Base-by-base conservation (phyloP, 2,113 vertebrate species). In the Astur gentilis region DNA sequence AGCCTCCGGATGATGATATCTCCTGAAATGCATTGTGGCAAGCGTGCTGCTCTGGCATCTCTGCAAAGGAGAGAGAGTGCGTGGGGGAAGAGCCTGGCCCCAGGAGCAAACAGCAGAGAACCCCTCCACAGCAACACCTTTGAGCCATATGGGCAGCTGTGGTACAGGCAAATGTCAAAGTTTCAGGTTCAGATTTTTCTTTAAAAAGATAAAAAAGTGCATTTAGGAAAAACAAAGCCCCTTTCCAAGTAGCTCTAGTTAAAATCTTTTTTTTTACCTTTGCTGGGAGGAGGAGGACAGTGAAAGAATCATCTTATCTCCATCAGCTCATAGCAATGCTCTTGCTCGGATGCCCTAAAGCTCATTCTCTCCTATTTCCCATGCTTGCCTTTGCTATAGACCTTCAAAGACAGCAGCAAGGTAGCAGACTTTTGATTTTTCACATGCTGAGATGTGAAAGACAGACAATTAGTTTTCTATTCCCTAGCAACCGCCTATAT, bases 401-500 rank as follows among this genome's bases (percentile, higher is more conserved):
- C 22, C 52, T 93, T 62, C 42, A 66, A 80, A 90, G 49, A 49
- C 66, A 72, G 70, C 52, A 71, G 44, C 52, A 79, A 85, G 71
- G 62, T 52, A 93, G n/a, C 65, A 83, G n/a, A 61, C 38, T 55
- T 93, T 49, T 80, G 64, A 70, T 86, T 91, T 88, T 81, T 83
- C 67, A 64, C 58, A 73, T 50, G 60, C 76, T 83, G 85, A 80
- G 76, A 83, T 86, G 55, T 54, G 52, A 54, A 86, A 73, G 52
- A 54, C 81, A 77, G 50, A 75, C n/a, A 92, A 92, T 90, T 92
- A 10, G 45, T 93, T 80, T 93, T 60, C 62, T 61, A 83, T 96
- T 90, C 55, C 76, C 60, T 95, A 96, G 92, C 66, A 94, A 96
- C 92, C 73, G 29, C 58, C 42, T 83, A 3, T 64, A n/a, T 83